phyloP scores from a whole-genome alignment of 2,888 invertebrate genomes.

The Microplitis manilae region DNA sequence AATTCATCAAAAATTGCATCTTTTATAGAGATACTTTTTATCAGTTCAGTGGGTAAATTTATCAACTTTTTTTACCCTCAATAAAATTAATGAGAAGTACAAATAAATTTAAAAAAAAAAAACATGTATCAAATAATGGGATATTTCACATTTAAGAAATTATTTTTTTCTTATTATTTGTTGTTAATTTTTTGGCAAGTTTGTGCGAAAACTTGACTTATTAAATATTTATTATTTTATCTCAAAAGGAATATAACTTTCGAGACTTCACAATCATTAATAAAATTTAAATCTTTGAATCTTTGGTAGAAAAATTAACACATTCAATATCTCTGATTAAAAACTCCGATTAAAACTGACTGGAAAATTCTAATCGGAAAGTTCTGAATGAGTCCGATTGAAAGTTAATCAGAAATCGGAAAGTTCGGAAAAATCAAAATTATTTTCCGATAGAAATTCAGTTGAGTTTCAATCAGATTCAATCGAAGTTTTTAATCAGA shows the following conservation, averaged over 20 bases:
- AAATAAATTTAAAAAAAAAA: background rate
- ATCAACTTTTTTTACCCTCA: background rate
- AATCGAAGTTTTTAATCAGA: no score
- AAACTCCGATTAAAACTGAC: no score
- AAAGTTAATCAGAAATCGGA: no score
- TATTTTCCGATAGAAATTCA: no score
- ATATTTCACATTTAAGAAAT: background rate
- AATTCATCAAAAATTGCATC: background rate
- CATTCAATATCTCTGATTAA: background rate
- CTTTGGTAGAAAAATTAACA: conserved; percentile 11
- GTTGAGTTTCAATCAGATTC: no score
- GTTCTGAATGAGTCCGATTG: no score
- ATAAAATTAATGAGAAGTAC: background rate
- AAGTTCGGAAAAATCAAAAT: no score
- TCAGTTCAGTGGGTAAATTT: background rate
- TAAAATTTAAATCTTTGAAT: conserved; percentile 5
- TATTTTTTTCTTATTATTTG: background rate
- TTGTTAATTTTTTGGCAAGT: background rate
- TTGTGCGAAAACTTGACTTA: background rate
- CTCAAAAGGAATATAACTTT: conserved; percentile 4
- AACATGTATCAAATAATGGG: background rate
- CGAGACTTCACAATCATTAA: background rate
- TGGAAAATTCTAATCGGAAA: no score
- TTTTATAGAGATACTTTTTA: background rate
- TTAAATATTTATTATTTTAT: background rate